A percentile compares a stretch with the other conserved stretches of the same genome.
Conservation (phyloP, 2,888 invertebrate species). For the Venusia cambrica region DNA sequence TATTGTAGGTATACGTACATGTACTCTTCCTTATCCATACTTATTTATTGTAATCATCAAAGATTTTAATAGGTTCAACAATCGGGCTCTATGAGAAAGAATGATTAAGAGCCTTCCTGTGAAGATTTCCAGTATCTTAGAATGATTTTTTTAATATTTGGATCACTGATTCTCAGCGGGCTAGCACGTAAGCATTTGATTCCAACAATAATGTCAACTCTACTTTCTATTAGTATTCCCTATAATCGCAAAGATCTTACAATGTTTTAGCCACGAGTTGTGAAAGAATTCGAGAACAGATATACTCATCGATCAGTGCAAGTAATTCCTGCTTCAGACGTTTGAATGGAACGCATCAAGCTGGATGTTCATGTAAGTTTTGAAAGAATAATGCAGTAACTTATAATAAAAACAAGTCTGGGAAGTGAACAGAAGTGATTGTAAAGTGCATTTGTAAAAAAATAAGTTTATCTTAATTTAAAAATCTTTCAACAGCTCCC, state of each 20-base stretch:
- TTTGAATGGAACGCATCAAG: conserved; percentile 96
- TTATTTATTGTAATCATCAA: too few relatives aligned
- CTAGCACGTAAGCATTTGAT: conserved; percentile 20
- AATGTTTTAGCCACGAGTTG: conserved; percentile 55
- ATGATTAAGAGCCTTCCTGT: background rate
- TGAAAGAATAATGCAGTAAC: too few relatives aligned
- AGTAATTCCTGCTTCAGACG: conserved; percentile 92
- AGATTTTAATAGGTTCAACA: too few relatives aligned
- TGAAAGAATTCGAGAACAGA: conserved; percentile 87
- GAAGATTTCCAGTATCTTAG: background rate
- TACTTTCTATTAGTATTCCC: background rate
- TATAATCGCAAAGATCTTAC: background rate
- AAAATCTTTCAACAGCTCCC: too few relatives aligned
- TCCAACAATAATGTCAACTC: conserved; percentile 1
- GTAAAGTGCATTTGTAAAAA: too few relatives aligned
- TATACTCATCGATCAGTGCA: conserved; percentile 88
- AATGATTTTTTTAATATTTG: conserved; percentile 11
- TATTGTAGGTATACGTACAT: conserved; percentile 5
- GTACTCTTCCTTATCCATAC: background rate
- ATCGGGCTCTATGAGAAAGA: too few relatives aligned
- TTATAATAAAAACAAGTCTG: too few relatives aligned
- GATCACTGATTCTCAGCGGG: conserved; percentile 14
- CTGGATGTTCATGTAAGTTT: conserved; percentile 95
- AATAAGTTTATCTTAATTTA: too few relatives aligned
- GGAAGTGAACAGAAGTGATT: too few relatives aligned